Conservation (phyloP, 2,797 vertebrate genomes). For the Spinus olivaceus region DNA sequence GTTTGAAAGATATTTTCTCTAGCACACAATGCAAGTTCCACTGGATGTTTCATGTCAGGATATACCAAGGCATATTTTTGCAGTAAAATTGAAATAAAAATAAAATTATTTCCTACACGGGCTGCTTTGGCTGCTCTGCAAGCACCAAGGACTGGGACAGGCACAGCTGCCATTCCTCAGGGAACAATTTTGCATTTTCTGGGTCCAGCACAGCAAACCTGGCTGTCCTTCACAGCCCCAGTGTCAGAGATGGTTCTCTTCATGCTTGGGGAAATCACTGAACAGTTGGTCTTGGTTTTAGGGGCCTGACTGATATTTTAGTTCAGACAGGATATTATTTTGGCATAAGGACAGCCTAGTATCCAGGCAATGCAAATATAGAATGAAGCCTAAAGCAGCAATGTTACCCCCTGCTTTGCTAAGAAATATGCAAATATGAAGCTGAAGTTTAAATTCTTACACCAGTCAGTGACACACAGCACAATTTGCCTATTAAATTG, state of each 20-base stretch:
- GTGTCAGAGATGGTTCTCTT: not conserved
- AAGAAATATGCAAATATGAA: not conserved
- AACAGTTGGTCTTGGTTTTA: not conserved
- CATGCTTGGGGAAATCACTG: not conserved
- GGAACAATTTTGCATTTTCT: not conserved
- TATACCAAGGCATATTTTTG: not conserved
- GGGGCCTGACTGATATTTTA: not conserved
- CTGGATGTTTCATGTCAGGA: not conserved
- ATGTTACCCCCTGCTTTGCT: not conserved
- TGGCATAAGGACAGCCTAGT: not conserved
- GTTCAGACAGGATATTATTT: not conserved
- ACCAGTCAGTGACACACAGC: not conserved
- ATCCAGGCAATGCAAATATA: not conserved
- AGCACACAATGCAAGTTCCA: not conserved
- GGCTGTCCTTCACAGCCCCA: not conserved
- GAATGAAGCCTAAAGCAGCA: not conserved
- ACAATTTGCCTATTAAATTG: not conserved
- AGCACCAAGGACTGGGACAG: not conserved
- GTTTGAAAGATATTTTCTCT: not conserved
- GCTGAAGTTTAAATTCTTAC: not conserved
- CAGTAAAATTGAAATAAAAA: not conserved
- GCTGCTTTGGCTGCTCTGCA: not conserved
- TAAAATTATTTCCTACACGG: not conserved
- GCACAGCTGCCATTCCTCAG: not conserved
- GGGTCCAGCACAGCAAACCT: not conserved